Percentiles rank a stretch among this genome's conserved stretches.
Evolutionary conservation across 2,113 vertebrate species (phyloP).

Genomic region (Burhinus bistriatus): DNA sequence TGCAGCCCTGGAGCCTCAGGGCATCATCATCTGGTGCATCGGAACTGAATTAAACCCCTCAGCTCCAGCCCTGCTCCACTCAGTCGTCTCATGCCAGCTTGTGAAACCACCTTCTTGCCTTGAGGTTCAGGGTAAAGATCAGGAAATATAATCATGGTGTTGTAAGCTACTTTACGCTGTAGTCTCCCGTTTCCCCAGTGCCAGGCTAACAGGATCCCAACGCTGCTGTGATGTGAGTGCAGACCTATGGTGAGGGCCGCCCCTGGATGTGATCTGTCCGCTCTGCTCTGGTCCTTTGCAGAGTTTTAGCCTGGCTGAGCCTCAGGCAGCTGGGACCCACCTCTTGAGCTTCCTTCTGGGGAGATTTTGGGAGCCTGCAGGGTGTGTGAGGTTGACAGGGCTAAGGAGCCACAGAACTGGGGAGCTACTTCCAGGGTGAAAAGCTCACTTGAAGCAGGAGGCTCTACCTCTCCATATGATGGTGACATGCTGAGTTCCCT

Average conservation of each 20-base stretch:
- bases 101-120: background rate
- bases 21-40: background rate
- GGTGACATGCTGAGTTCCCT: background rate
- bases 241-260: fast-evolving
- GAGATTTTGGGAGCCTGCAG: background rate
- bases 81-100: background rate
- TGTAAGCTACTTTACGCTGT: background rate
- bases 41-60: background rate
- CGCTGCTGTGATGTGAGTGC: fast-evolving
- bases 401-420: background rate
- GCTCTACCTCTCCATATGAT: background rate
- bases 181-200: background rate
- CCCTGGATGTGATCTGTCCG: background rate
- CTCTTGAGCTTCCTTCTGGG: background rate
- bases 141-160: background rate
- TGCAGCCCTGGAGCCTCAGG: background rate
- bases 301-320: background rate
- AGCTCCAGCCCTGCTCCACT: background rate
- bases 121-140: background rate
- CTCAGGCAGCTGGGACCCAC: background rate
- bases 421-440: background rate
- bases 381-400: background rate
- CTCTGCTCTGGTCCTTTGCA: background rate
- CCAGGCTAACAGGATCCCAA: background rate
- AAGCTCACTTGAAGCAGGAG: background rate